Evolutionary conservation across 1,140 invertebrate genomes (phyloP).

Genomic region (Drosophila repleta): DNA sequence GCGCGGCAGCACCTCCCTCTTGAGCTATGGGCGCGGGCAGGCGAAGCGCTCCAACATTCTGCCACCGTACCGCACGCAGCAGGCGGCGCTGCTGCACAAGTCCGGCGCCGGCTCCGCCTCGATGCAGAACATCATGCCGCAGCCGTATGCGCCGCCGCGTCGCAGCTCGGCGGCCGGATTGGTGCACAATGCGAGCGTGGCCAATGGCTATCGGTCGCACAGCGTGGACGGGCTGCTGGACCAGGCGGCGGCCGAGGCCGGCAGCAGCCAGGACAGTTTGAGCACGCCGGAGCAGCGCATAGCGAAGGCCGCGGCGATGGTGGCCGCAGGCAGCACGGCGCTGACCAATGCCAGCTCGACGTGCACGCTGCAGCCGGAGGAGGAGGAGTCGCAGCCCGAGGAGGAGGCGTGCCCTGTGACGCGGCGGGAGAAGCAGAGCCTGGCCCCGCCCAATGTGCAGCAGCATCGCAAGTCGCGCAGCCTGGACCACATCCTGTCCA

Average conservation of each 20-base stretch:
- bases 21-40: slow-evolving; percentile 69
- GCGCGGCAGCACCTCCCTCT: slow-evolving; percentile 85
- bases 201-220: slow-evolving; percentile 73
- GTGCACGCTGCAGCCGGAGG: slow-evolving; percentile 71
- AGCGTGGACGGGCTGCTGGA: slow-evolving; percentile 82
- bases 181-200: slow-evolving; percentile 56
- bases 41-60: slow-evolving; percentile 68
- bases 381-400: slow-evolving; percentile 39
- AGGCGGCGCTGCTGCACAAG: slow-evolving; percentile 63
- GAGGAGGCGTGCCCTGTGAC: slow-evolving; percentile 38
- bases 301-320: slow-evolving; percentile 72
- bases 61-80: slow-evolving; percentile 76
- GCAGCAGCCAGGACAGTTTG: slow-evolving; percentile 37
- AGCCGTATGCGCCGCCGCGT: slow-evolving; percentile 60
- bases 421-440: slow-evolving; percentile 63
- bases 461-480: slow-evolving; percentile 87
- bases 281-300: slow-evolving; percentile 71
- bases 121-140: slow-evolving; percentile 75
- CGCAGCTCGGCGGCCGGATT: slow-evolving; percentile 74
- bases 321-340: slow-evolving; percentile 72
- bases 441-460: slow-evolving; percentile 60
- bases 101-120: slow-evolving; percentile 61
- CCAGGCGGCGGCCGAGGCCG: slow-evolving; percentile 52
- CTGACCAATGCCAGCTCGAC: slow-evolving; percentile 78
- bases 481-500: slow-evolving; percentile 87